phyloP scores from a whole-genome alignment of 2,888 invertebrate species.

The Syritta pipiens region DNA sequence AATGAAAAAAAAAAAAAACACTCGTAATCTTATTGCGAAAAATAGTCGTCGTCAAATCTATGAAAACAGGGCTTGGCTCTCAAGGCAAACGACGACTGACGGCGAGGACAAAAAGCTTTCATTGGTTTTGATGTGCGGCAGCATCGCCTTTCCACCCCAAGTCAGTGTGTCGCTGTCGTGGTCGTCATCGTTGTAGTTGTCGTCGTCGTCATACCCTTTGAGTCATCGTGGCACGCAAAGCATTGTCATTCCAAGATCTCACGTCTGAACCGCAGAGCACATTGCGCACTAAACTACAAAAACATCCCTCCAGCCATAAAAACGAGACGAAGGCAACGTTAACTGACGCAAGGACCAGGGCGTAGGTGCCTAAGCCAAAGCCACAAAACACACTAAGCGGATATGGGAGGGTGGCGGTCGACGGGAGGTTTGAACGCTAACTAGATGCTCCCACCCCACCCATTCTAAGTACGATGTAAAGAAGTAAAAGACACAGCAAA shows the following conservation, averaged over 20 bases:
- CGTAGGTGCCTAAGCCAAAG: constrained; percentile 24
- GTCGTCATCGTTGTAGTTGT: too few relatives aligned
- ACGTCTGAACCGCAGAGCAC: constrained; percentile 48
- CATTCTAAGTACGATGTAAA: neutral
- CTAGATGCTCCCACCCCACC: neutral
- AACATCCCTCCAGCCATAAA: constrained; percentile 23
- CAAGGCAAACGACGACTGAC: neutral
- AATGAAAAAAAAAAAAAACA: neutral
- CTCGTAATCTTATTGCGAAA: too few relatives aligned
- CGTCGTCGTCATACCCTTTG: too few relatives aligned
- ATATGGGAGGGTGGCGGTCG: constrained; percentile 21
- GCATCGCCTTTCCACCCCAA: neutral
- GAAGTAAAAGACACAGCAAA: constrained; percentile 33
- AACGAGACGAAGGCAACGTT: neutral
- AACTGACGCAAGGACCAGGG: constrained; percentile 2
- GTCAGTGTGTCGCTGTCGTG: constrained; percentile 8
- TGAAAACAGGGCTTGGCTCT: too few relatives aligned
- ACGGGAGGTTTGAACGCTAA: constrained; percentile 37
- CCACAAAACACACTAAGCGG: constrained; percentile 34
- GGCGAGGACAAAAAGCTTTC: neutral
- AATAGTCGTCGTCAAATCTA: neutral
- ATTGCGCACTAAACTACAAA: constrained; percentile 52
- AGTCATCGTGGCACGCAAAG: constrained; percentile 36
- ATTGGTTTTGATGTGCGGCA: neutral
- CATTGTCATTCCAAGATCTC: constrained; percentile 36